These are phyloP conservation scores for Onychomys leucogaster DNA, from an alignment of 2,797 vertebrate species.

Conservation along the genomic window DNA sequence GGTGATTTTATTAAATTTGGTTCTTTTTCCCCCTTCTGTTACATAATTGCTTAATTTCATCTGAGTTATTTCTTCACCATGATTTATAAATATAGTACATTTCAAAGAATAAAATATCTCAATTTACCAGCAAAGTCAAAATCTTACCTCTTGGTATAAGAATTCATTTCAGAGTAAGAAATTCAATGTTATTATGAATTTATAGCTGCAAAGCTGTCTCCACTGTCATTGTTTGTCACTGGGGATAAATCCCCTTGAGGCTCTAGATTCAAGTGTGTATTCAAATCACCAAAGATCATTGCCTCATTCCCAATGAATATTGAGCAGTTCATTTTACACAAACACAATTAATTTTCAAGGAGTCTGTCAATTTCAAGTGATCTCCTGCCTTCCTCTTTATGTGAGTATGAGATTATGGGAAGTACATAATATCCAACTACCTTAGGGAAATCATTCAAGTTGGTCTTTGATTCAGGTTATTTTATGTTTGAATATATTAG, in stretches of 20 bases:
- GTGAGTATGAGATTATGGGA: neutral
- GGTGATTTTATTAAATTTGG: neutral
- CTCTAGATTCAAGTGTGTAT: slow-evolving; percentile 13
- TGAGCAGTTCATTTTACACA: neutral
- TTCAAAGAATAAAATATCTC: neutral
- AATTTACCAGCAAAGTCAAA: neutral
- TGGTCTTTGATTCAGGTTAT: neutral
- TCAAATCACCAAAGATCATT: slow-evolving; percentile 25
- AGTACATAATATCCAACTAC: neutral
- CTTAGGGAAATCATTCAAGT: neutral
- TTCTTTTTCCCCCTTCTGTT: neutral
- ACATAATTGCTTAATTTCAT: neutral
- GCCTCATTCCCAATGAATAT: neutral
- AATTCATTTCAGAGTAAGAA: neutral
- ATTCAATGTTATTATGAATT: neutral
- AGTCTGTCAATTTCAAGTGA: neutral
- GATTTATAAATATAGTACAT: neutral
- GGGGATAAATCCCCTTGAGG: slow-evolving; percentile 34
- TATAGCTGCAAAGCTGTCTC: neutral
- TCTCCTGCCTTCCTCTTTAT: neutral
- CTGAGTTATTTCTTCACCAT: neutral
- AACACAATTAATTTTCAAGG: neutral
- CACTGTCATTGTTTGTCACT: slow-evolving; percentile 9
- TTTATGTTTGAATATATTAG: neutral
- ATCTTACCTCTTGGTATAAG: slow-evolving; percentile 36